These are phyloP conservation scores for Drosophila mercatorum DNA, from an alignment of 2,888 invertebrate species.

Conservation along the genomic window DNA sequence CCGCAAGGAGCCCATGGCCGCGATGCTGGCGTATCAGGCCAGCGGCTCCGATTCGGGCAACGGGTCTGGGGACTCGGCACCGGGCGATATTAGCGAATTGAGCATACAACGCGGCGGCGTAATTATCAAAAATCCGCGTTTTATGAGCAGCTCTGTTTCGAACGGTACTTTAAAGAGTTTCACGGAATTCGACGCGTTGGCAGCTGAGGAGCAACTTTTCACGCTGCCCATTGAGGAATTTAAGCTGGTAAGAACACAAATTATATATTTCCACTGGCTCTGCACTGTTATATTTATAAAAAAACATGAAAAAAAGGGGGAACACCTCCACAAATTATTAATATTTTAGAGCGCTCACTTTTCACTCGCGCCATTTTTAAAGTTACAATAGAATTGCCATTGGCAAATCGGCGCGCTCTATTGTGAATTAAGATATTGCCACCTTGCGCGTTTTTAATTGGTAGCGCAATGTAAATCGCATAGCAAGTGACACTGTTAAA, in stretches of 20 bases:
- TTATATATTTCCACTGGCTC: not conserved
- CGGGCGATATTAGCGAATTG: constrained; percentile 85
- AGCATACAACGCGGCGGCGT: constrained; percentile 85
- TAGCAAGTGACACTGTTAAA: too few relatives aligned
- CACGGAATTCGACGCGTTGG: constrained; percentile 88
- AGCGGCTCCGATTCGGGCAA: constrained; percentile 96
- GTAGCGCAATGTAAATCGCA: not conserved
- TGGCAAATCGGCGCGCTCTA: not conserved
- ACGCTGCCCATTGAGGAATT: constrained; percentile 85
- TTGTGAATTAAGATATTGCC: constrained; percentile 5
- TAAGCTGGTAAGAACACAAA: constrained; percentile 68
- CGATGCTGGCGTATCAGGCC: constrained; percentile 89
- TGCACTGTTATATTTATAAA: not conserved
- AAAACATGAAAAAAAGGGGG: not conserved
- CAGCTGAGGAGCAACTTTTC: constrained; percentile 88
- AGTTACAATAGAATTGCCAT: not conserved
- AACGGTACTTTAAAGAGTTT: constrained; percentile 89
- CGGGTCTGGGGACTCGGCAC: constrained; percentile 93
- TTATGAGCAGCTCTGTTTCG: constrained; percentile 87
- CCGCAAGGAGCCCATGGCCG: constrained; percentile 86
- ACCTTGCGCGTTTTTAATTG: not conserved
- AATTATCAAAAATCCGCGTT: constrained; percentile 89
- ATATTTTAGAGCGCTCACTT: not conserved
- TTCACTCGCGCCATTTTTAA: constrained; percentile 5
- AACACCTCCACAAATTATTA: not conserved